A percentile compares a stretch with the other conserved stretches of the same genome.
These are phyloP conservation scores for Argyrosomus japonicus DNA, from an alignment of 2,113 vertebrate genomes.

Conservation along the genomic window DNA sequence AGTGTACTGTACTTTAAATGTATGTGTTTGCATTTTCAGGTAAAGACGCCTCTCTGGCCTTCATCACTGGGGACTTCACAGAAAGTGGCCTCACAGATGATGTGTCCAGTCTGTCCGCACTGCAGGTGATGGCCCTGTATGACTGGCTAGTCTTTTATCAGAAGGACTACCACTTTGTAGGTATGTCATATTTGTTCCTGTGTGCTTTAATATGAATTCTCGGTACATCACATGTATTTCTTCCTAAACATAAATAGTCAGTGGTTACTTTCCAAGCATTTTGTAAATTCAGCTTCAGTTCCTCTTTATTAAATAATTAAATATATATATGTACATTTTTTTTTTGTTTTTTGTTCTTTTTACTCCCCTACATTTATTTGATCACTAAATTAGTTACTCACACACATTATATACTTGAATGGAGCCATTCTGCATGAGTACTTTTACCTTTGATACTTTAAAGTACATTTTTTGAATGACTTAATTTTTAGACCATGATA, in stretches of 20 bases:
- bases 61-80: conserved; percentile 92
- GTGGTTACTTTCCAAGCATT: background rate
- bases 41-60: conserved; percentile 90
- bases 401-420: too few relatives aligned
- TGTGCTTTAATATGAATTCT: rapidly evolving
- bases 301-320: background rate
- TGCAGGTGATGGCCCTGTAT: conserved; percentile 86
- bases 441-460: background rate
- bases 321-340: too few relatives aligned
- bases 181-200: conserved; percentile 77
- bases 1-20: background rate
- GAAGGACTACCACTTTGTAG: conserved; percentile 85
- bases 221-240: background rate
- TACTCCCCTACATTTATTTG: background rate
- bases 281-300: background rate
- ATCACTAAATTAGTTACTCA: background rate
- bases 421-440: too few relatives aligned
- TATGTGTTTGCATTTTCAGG: conserved; percentile 78
- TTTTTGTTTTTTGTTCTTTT: background rate
- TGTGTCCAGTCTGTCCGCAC: conserved; percentile 83
- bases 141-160: conserved; percentile 92
- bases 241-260: background rate
- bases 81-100: conserved; percentile 88
- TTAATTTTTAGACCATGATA: background rate
- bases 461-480: background rate